Percentiles rank a stretch among this genome's conserved stretches.
Evolutionary conservation across 2,888 invertebrate species (phyloP).

Genomic region (Tridacna gigas): DNA sequence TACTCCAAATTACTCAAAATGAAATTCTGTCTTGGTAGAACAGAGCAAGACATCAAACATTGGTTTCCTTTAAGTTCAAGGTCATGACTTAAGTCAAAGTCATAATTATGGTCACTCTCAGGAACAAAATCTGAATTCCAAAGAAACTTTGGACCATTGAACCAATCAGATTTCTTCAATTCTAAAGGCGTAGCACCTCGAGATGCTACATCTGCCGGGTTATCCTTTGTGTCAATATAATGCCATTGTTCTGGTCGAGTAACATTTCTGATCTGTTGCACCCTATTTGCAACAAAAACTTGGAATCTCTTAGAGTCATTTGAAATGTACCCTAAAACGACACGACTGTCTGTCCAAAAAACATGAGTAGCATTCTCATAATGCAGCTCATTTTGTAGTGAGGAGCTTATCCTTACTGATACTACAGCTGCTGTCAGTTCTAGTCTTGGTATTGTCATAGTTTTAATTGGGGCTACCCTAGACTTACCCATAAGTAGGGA

Average conservation of each 20-base stretch:
- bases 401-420: not conserved
- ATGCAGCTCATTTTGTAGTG: constrained; percentile 38
- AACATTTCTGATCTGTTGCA: constrained; percentile 62
- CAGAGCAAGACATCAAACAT: not conserved
- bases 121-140: constrained; percentile 37
- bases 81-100: not conserved
- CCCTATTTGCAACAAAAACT: constrained; percentile 69
- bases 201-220: constrained; percentile 70
- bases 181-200: constrained; percentile 45
- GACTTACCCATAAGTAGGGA: constrained; percentile 25
- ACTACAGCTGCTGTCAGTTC: constrained; percentile 63
- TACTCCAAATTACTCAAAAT: constrained; percentile 28
- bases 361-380: constrained; percentile 23
- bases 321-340: constrained; percentile 65
- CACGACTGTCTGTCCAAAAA: constrained; percentile 65
- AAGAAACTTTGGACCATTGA: constrained; percentile 49
- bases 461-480: constrained; percentile 40
- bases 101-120: not conserved
- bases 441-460: constrained; percentile 59
- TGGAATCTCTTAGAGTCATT: constrained; percentile 67
- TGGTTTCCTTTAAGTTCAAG: not conserved
- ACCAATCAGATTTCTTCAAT: constrained; percentile 32
- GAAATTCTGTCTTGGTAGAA: not conserved
- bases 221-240: constrained; percentile 55
- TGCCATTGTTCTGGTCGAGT: constrained; percentile 61